phyloP scores from a whole-genome alignment of 2,888 invertebrate genomes.

The Catonia carolina region DNA sequence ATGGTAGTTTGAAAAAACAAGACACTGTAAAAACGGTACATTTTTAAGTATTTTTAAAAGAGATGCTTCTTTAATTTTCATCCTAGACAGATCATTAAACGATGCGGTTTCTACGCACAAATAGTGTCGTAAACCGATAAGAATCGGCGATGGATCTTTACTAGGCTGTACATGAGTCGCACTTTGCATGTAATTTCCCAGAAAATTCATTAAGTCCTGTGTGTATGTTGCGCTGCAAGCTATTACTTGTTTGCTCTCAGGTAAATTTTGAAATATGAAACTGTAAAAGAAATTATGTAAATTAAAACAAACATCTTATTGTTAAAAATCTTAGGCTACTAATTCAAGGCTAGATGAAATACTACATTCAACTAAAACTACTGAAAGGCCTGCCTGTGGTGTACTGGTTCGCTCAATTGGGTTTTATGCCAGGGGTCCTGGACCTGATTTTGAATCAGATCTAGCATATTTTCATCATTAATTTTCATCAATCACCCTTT shows the following conservation, averaged over 20 bases:
- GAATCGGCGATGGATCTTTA: constrained; percentile 49
- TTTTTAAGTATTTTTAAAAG: constrained; percentile 60
- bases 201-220: constrained; percentile 59
- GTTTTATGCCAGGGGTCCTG: too few relatives aligned
- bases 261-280: constrained; percentile 65
- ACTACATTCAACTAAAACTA: too few relatives aligned
- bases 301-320: too few relatives aligned
- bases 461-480: too few relatives aligned
- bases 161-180: constrained; percentile 67
- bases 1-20: constrained; percentile 88
- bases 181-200: constrained; percentile 68
- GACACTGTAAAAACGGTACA: constrained; percentile 77
- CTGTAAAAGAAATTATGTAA: constrained; percentile 47
- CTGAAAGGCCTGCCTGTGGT: too few relatives aligned
- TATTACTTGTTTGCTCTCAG: constrained; percentile 76
- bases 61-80: constrained; percentile 57
- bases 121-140: constrained; percentile 79
- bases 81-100: constrained; percentile 55
- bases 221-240: constrained; percentile 93
- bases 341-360: too few relatives aligned
- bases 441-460: too few relatives aligned
- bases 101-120: constrained; percentile 51
- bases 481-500: too few relatives aligned
- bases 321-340: too few relatives aligned
- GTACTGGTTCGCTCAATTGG: too few relatives aligned